Evolutionary conservation across 1,140 invertebrate genomes (phyloP).

Genomic region (Archegozetes longisetosus): DNA sequence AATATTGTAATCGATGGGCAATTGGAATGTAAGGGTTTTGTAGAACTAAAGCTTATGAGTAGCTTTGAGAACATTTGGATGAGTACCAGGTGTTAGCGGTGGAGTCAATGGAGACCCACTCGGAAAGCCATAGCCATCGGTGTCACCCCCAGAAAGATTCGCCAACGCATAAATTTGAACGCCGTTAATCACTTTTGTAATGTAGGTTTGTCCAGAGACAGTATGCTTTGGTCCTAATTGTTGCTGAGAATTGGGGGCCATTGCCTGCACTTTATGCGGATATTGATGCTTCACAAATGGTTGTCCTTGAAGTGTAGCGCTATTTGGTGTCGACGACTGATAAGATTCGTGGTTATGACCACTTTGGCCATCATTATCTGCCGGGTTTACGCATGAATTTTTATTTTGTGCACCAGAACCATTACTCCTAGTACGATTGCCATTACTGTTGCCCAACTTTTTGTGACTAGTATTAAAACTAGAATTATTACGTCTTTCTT

Average conservation of each 20-base stretch:
- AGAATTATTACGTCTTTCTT: background rate
- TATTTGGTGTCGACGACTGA: background rate
- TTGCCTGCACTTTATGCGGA: no score
- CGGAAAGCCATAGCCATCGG: no score
- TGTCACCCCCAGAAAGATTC: no score
- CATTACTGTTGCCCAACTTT: background rate
- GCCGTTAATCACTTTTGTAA: constrained; percentile 8
- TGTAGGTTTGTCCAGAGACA: background rate
- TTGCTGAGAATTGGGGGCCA: no score
- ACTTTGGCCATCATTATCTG: background rate
- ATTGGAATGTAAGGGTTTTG: no score
- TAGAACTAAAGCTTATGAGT: no score
- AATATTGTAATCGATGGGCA: no score
- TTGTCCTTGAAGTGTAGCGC: background rate
- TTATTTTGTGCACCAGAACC: background rate
- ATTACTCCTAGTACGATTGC: background rate
- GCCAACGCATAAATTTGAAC: constrained; percentile 12
- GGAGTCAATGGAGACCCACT: no score
- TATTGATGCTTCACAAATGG: background rate
- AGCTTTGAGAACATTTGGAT: no score
- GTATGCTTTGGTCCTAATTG: no score
- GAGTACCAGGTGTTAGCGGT: no score
- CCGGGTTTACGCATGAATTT: background rate
- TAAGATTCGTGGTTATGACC: background rate
- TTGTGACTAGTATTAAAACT: background rate